phyloP scores from a whole-genome alignment of 2,113 vertebrate species.

The Dascyllus trimaculatus region DNA sequence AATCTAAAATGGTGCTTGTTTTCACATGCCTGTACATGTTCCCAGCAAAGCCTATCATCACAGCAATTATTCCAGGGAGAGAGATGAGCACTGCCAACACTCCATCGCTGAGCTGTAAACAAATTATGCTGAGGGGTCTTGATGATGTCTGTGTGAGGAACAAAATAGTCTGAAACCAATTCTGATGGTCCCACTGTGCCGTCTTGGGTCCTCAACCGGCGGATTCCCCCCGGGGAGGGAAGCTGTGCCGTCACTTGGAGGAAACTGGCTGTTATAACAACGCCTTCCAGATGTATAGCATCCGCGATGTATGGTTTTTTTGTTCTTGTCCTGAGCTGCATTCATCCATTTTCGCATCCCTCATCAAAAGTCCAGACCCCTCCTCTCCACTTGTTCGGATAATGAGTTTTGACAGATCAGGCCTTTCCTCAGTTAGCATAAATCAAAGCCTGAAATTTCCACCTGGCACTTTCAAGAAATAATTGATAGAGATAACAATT shows the following conservation, averaged over 20 bases:
- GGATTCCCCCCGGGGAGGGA: constrained; percentile 8
- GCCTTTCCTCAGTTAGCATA: constrained; percentile 36
- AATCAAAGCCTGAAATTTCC: constrained; percentile 59
- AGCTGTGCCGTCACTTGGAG: not conserved
- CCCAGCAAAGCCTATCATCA: constrained; percentile 73
- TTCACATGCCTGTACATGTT: constrained; percentile 67
- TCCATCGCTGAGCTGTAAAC: constrained; percentile 72
- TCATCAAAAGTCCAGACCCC: constrained; percentile 12
- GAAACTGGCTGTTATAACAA: not conserved
- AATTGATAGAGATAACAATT: constrained; percentile 50
- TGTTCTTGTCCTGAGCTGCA: not conserved
- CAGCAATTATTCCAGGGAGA: constrained; percentile 75
- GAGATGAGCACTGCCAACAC: constrained; percentile 61
- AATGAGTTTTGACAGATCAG: constrained; percentile 57
- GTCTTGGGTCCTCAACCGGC: constrained; percentile 34
- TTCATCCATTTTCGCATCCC: constrained; percentile 17
- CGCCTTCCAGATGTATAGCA: constrained; percentile 5
- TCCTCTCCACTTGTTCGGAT: constrained; percentile 41
- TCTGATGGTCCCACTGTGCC: constrained; percentile 52
- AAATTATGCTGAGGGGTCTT: constrained; percentile 72
- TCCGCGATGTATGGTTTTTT: not conserved
- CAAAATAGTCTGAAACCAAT: constrained; percentile 58
- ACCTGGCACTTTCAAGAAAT: constrained; percentile 49
- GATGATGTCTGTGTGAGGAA: constrained; percentile 62
- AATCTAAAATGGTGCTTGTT: constrained; percentile 67